phyloP scores from a whole-genome alignment of 2,888 invertebrate species.

The Enchytraeus crypticus region DNA sequence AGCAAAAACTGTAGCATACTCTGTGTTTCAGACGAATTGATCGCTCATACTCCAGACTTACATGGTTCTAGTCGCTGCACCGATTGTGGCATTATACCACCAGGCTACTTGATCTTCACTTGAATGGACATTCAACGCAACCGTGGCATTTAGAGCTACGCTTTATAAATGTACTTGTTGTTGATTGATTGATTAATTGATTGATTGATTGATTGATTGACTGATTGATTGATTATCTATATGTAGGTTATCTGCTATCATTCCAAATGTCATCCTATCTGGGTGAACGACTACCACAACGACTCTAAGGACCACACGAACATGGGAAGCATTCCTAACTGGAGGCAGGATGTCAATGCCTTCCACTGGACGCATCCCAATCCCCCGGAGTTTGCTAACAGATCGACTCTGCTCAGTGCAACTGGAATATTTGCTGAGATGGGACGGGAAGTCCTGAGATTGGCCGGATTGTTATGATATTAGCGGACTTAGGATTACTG shows the following conservation, averaged over 20 bases:
- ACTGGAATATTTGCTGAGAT: slow-evolving; percentile 37
- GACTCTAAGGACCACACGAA: slow-evolving; percentile 29
- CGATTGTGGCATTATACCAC: no score
- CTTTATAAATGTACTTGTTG: no score
- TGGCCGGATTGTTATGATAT: slow-evolving; percentile 25
- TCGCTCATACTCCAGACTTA: no score
- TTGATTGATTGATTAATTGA: no score
- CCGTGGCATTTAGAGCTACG: slow-evolving; percentile 13
- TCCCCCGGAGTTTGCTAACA: slow-evolving; percentile 34
- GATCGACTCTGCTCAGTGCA: slow-evolving; percentile 22
- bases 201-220: no score
- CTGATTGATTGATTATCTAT: no score
- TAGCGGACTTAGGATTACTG: not conserved
- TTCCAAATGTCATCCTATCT: slow-evolving; percentile 39
- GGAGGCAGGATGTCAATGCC: slow-evolving; percentile 22
- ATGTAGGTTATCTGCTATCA: slow-evolving; percentile 44
- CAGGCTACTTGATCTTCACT: no score
- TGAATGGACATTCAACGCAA: not conserved
- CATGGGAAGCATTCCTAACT: slow-evolving; percentile 30
- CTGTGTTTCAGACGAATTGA: not conserved
- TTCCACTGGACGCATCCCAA: slow-evolving; percentile 39
- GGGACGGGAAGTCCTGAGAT: slow-evolving; percentile 33
- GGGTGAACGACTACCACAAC: slow-evolving; percentile 33
- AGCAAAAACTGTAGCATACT: no score
- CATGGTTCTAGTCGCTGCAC: no score